phyloP scores from a whole-genome alignment of 2,113 vertebrate genomes.

The Myrmecobius fasciatus region DNA sequence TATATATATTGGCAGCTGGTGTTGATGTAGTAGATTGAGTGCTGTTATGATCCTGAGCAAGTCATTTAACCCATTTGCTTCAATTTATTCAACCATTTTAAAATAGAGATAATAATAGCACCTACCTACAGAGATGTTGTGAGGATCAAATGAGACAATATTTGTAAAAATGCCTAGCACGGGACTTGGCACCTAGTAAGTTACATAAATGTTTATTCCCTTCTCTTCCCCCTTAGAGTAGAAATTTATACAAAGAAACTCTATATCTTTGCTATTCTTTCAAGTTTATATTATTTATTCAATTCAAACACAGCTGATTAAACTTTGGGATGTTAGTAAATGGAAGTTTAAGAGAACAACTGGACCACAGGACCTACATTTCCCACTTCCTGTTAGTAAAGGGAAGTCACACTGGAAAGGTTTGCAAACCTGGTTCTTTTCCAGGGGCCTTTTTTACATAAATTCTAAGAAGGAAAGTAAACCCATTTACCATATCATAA shows the following conservation, averaged over 20 bases:
- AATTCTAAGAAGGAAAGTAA: background rate
- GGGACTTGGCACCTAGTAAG: background rate
- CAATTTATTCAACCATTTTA: background rate
- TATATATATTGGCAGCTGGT: background rate
- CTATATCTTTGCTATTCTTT: slow-evolving; percentile 7
- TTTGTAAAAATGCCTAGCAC: background rate
- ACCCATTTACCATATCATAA: background rate
- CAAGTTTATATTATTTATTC: background rate
- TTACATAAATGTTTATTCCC: background rate
- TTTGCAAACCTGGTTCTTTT: background rate
- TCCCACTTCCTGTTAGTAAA: background rate
- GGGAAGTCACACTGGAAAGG: background rate
- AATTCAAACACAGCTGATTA: slow-evolving; percentile 20
- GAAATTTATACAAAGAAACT: slow-evolving; percentile 5
- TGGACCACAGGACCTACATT: background rate
- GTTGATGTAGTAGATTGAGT: background rate
- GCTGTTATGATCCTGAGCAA: background rate
- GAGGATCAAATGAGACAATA: background rate
- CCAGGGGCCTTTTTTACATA: background rate
- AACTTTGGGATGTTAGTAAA: background rate
- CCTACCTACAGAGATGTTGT: background rate
- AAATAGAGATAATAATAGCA: background rate
- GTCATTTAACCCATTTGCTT: too few species aligned
- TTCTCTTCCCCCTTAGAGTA: background rate
- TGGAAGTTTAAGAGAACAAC: background rate